Conservation (phyloP, 2,888 invertebrate genomes). For the Sinelater perroti region DNA sequence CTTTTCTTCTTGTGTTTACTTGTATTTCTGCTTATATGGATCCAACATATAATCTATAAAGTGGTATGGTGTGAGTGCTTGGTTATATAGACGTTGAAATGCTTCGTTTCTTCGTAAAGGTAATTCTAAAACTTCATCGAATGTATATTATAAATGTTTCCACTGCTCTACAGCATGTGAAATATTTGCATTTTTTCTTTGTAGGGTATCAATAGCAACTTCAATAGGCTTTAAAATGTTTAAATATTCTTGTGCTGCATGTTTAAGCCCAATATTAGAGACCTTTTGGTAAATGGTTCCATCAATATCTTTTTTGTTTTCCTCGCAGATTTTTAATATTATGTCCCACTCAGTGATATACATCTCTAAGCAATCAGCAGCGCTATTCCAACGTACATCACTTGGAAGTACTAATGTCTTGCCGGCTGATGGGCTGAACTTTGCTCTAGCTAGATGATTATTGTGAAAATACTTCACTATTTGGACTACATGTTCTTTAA, state of each 20-base stretch:
- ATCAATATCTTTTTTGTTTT: conserved; percentile 2
- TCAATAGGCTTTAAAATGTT: too few relatives aligned
- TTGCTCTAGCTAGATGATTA: conserved; percentile 27
- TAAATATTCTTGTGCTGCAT: conserved; percentile 11
- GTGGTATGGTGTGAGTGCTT: too few relatives aligned
- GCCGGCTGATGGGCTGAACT: conserved; percentile 32
- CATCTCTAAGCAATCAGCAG: conserved; percentile 21
- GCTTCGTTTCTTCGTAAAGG: too few relatives aligned
- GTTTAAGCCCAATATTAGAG: conserved; percentile 2
- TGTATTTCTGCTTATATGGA: too few relatives aligned
- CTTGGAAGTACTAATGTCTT: conserved; percentile 32
- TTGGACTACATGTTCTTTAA: conserved; percentile 27
- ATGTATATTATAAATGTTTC: too few relatives aligned
- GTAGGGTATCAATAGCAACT: too few relatives aligned
- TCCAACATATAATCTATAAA: too few relatives aligned
- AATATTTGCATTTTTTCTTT: too few relatives aligned
- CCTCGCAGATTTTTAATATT: conserved; percentile 17
- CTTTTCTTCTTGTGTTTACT: too few relatives aligned
- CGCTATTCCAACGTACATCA: conserved; percentile 36
- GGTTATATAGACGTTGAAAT: too few relatives aligned
- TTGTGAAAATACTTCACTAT: conserved; percentile 34
- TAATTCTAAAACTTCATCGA: too few relatives aligned
- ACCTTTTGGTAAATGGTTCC: conserved; percentile 1
- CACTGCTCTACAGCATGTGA: too few relatives aligned
- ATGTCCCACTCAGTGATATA: conserved; percentile 13